phyloP scores from a whole-genome alignment of 92 coral and sea anemone species.

The Scolanthus callimorphus region DNA sequence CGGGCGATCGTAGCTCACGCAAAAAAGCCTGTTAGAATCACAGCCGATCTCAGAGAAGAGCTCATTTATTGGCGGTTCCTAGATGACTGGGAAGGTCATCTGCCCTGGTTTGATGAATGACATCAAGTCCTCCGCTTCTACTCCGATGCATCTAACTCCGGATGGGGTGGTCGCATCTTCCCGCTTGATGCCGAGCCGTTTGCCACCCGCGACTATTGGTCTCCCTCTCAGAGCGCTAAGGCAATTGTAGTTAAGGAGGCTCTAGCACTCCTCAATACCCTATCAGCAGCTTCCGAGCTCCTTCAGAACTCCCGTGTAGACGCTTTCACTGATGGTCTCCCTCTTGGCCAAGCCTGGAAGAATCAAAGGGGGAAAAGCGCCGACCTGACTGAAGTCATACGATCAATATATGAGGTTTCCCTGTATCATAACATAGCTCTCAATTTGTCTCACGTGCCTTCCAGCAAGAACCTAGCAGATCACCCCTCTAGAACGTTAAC shows the following conservation, averaged over 20 bases:
- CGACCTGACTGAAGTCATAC: conserved; percentile 41
- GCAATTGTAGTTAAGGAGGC: conserved; percentile 61
- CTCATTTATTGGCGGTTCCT: too few relatives aligned
- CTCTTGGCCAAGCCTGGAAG: conserved; percentile 53
- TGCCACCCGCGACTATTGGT: conserved; percentile 49
- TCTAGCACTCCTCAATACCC: conserved; percentile 42
- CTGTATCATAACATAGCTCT: conserved; percentile 27
- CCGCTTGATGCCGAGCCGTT: conserved; percentile 25
- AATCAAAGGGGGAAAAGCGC: conserved; percentile 60
- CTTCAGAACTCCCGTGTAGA: conserved; percentile 45
- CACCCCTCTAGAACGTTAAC: conserved; percentile 27
- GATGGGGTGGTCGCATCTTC: conserved; percentile 52
- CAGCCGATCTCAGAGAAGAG: too few relatives aligned
- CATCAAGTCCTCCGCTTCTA: conserved; percentile 31
- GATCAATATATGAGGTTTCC: conserved; percentile 22
- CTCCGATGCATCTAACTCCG: conserved; percentile 65
- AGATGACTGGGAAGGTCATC: conserved; percentile 45
- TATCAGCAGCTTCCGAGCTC: conserved; percentile 25
- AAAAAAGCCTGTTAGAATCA: too few relatives aligned
- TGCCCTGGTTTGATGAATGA: conserved; percentile 59
- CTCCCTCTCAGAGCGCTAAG: conserved; percentile 7
- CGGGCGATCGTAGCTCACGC: conserved; percentile 16
- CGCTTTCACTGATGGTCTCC: conserved; percentile 47
- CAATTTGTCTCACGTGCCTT: conserved; percentile 24
- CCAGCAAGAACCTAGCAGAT: conserved; percentile 31